A percentile compares a stretch with the other conserved stretches of the same genome.
phyloP scores from a whole-genome alignment of 2,113 vertebrate species.

The Pluvialis apricaria region DNA sequence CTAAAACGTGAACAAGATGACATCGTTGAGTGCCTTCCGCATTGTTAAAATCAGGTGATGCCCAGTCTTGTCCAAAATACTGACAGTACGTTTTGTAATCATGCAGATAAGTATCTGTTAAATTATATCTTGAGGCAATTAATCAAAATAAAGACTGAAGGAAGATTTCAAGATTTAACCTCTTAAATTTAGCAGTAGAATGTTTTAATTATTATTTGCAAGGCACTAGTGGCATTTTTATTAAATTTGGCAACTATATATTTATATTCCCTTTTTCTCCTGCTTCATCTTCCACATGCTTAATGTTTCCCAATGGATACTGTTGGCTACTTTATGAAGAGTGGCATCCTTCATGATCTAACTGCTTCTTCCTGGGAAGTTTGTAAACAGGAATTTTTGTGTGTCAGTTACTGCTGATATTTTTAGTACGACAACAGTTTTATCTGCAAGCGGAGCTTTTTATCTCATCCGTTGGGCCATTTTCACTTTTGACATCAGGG shows the following conservation, averaged over 20 bases:
- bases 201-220: not conserved
- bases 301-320: not conserved
- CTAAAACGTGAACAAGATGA: not conserved
- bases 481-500: not conserved
- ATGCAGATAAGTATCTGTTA: not conserved
- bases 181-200: not conserved
- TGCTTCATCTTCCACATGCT: fast-evolving
- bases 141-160: not conserved
- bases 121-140: not conserved
- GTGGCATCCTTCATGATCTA: not conserved
- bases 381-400: not conserved
- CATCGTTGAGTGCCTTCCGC: not conserved
- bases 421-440: not conserved
- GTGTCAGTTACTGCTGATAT: not conserved
- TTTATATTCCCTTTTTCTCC: not conserved
- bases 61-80: not conserved
- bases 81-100: not conserved
- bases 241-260: not conserved
- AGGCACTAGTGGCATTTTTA: not conserved
- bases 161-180: not conserved
- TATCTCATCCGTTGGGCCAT: not conserved
- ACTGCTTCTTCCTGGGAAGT: not conserved
- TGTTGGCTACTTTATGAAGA: not conserved
- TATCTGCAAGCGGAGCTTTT: not conserved
- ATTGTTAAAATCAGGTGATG: not conserved